These are phyloP conservation scores for Epistrophe eligans DNA, from an alignment of 2,888 invertebrate species.

Conservation along the genomic window DNA sequence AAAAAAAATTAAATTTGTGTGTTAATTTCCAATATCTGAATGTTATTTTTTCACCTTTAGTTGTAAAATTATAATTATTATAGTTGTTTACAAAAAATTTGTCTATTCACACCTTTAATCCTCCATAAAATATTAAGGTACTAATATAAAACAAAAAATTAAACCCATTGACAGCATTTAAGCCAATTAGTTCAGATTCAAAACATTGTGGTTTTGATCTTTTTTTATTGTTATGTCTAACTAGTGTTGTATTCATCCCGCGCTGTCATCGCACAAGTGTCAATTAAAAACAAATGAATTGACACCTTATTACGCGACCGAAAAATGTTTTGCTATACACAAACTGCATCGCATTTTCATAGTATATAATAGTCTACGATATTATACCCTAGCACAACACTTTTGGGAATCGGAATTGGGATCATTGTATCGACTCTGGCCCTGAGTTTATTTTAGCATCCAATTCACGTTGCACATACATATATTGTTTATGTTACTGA, in stretches of 20 bases:
- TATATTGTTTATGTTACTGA: constrained; percentile 41
- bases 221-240: constrained; percentile 8
- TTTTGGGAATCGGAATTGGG: constrained; percentile 26
- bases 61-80: no score
- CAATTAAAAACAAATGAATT: constrained; percentile 64
- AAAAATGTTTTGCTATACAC: constrained; percentile 22
- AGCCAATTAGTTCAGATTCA: constrained; percentile 40
- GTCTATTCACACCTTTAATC: background rate
- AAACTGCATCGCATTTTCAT: background rate
- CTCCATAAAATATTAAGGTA: background rate
- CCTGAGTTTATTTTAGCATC: constrained; percentile 45
- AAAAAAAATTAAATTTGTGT: no score
- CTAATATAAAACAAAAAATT: background rate
- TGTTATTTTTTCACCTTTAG: no score
- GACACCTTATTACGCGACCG: constrained; percentile 56
- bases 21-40: no score
- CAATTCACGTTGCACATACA: constrained; percentile 26
- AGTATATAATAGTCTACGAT: background rate
- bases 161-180: constrained; percentile 21
- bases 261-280: constrained; percentile 53
- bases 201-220: constrained; percentile 9
- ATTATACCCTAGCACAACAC: background rate
- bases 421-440: constrained; percentile 29
- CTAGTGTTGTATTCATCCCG: background rate
- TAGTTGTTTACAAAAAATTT: background rate